Base-by-base conservation (phyloP, 2,113 vertebrate species). In the Cyprinus carpio region DNA sequence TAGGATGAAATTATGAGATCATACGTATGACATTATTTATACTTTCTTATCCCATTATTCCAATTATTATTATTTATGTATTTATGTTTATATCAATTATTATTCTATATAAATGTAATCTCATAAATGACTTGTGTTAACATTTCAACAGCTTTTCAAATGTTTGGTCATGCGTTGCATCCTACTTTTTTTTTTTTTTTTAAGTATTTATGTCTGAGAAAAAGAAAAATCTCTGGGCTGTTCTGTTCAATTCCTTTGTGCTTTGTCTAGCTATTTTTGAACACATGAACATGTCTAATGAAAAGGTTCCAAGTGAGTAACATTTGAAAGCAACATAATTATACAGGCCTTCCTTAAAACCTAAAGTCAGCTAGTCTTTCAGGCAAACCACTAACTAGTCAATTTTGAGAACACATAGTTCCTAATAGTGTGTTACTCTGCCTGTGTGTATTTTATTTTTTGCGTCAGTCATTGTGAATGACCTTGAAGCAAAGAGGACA, bases 401-500 rank as follows among this genome's bases (percentile, higher is more conserved):
- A 13, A 15, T 64, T 34, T 18, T 69, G 65, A 20, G 29, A 34
- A 69, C 29, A 20, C 13, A 9, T 75, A 49, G 40, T 10, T 60
- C 56, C 8, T 7, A 56, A 34, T 34, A 40, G 10, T n/a, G 31
- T 31, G n/a, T 65, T 46, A 81, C 7, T 0, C 25, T 81, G 8
- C 9, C 72, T 81, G 8, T 18, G 54, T 27, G 65, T 75, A 67
- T 71, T 75, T 58, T 76, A 20, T 60, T 60, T 54, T 79, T 29
- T 43, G 15, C 34, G 9, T 86, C 84, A 78, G 54, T 82, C 64
- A 77, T 31, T 64, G 78, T 23, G 69, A 87, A 90, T 89, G 91
- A 88, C 87, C 88, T 92, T 85, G 40, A 80, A 56, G 62, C 46
- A 54, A 75, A 90, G 87, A 89, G 85, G 77, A 87, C 86, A 72